phyloP scores from a whole-genome alignment of 2,888 invertebrate genomes.

The Hyppa rectilinea region DNA sequence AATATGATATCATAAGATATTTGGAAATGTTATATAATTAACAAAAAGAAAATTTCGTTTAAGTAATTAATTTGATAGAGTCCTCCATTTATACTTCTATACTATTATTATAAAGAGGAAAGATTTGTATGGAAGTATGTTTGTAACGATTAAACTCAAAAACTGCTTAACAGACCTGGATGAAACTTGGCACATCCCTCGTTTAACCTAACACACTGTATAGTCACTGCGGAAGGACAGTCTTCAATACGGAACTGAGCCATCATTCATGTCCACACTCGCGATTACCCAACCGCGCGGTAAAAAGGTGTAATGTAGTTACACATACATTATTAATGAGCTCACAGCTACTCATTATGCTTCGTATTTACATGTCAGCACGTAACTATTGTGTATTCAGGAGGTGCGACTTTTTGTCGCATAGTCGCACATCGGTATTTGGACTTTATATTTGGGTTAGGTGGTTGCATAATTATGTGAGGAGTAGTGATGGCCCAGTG shows the following conservation, averaged over 20 bases:
- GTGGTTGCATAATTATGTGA: slow-evolving; percentile 23
- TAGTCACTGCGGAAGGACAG: slow-evolving; percentile 62
- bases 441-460: slow-evolving; percentile 30
- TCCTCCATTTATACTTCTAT: too few relatives aligned
- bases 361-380: slow-evolving; percentile 30
- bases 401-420: slow-evolving; percentile 44
- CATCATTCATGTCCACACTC: slow-evolving; percentile 9
- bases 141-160: too few relatives aligned
- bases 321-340: slow-evolving; percentile 60
- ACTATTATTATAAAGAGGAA: too few relatives aligned
- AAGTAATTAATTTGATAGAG: too few relatives aligned
- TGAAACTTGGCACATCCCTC: too few relatives aligned
- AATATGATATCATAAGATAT: not conserved
- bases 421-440: slow-evolving; percentile 11
- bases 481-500: too few relatives aligned
- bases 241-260: slow-evolving; percentile 50
- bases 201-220: too few relatives aligned
- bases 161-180: too few relatives aligned
- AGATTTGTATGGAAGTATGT: too few relatives aligned
- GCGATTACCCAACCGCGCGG: slow-evolving; percentile 45
- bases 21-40: too few relatives aligned
- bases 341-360: slow-evolving; percentile 43
- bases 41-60: too few relatives aligned
- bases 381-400: slow-evolving; percentile 31
- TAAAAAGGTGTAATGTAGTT: slow-evolving; percentile 61